Evolutionary conservation across 2,797 vertebrate species (phyloP).

Genomic region (Hyperoplus lanceolatus): DNA sequence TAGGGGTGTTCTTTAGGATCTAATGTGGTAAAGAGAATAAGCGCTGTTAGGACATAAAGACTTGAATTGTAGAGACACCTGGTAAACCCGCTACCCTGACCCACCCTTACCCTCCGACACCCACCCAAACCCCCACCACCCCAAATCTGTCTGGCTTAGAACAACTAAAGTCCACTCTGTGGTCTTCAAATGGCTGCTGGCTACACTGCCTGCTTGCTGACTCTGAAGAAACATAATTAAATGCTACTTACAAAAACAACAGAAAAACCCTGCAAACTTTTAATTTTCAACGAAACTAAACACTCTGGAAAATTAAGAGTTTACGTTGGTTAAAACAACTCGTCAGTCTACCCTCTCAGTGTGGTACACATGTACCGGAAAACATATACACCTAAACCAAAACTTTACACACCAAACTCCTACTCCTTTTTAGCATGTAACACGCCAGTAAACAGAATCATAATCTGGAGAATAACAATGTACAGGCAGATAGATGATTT

Average conservation of each 20-base stretch:
- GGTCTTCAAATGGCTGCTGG: constrained; percentile 74
- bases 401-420: constrained; percentile 62
- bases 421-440: constrained; percentile 79
- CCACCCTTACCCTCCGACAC: constrained; percentile 42
- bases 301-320: constrained; percentile 82
- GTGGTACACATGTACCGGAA: constrained; percentile 73
- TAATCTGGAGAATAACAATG: constrained; percentile 78
- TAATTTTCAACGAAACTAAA: constrained; percentile 80
- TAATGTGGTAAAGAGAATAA: constrained; percentile 66
- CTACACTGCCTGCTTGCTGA: constrained; percentile 71
- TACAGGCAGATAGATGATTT: constrained; percentile 90
- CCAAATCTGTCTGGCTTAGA: constrained; percentile 65
- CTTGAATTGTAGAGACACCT: constrained; percentile 78
- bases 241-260: constrained; percentile 72
- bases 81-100: constrained; percentile 49
- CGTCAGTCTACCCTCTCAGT: constrained; percentile 74
- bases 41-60: constrained; percentile 65
- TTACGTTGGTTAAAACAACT: constrained; percentile 78
- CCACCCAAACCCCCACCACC: constrained; percentile 35
- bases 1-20: constrained; percentile 60
- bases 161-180: constrained; percentile 69
- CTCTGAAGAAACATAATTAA: constrained; percentile 69
- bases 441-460: constrained; percentile 85
- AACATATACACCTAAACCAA: constrained; percentile 72
- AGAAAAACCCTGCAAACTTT: constrained; percentile 64